Evolutionary conservation across 2,113 vertebrate genomes (phyloP), one percentile per base, ranked within the genome.

Genomic region (Anthoscopus minutus): DNA sequence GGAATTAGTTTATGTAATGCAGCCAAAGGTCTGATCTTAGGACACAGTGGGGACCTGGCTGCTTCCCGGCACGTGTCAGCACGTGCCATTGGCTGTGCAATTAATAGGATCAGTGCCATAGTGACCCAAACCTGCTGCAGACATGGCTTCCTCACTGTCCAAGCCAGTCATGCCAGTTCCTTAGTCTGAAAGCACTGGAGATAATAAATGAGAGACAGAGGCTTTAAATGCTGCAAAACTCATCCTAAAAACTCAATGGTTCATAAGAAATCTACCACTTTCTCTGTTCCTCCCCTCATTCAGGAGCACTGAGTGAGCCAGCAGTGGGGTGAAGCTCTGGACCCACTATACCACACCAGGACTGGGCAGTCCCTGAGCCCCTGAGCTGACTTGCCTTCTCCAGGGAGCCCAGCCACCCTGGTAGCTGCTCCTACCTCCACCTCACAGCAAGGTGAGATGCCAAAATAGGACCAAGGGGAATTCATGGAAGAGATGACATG

Each of bases 331-430:
- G 57, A 71, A 31, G 27, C 3, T 27, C 37, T 0, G 0, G 44
- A 31, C 2, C 5, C 9, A 3, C 3, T 0, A 2, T 3, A 22
- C 13, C 6, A 2, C 0, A 0, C 1, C 8, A 69, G 35, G 44
- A 50, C 0, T 4, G 1, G 35, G 25, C 42, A 57, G 27, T 7
- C 31, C 19, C 16, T 1, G 0, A 60, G 21, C 8, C 19, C 42
- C 13, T 4, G 10, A 30, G 15, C 27, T 45, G 50, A 7, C 2
- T 8, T 72, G 13, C 24, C 24, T 57, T 25, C 19, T 35, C 28
- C 38, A 88, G 51, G 11, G 12, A n/a, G 50, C 28, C 50, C 2
- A 6, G n/a, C 9, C 4, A 20, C 0, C 0, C 27, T 53, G 14
- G 17, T 2, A 2, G 53, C 31, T 54, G 53, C 33, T 87, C 28